These are phyloP conservation scores for Sebastes nivosus DNA, from an alignment of 2,797 vertebrate species.

Conservation along the genomic window DNA sequence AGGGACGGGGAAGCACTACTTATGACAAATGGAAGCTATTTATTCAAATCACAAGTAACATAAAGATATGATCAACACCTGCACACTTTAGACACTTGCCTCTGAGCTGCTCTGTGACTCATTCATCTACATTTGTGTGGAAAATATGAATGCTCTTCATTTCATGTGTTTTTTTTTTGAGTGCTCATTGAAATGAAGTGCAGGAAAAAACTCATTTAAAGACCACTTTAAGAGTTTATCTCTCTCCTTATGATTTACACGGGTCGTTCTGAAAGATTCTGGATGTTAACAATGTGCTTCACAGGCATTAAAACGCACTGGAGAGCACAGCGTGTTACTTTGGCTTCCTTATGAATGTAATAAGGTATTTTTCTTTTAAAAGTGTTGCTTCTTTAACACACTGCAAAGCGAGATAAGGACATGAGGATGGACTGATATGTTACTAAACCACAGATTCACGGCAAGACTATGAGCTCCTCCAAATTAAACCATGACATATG, in stretches of 20 bases:
- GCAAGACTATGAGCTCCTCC: background rate
- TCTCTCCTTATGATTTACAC: background rate
- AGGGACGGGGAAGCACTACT: background rate
- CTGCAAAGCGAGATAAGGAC: background rate
- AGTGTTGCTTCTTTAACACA: background rate
- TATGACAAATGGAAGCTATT: conserved; percentile 19
- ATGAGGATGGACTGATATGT: background rate
- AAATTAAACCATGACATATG: background rate
- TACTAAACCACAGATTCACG: background rate
- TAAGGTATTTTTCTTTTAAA: background rate
- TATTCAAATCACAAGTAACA: conserved; percentile 24
- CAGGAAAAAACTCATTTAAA: background rate
- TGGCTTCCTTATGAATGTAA: background rate
- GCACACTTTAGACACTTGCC: background rate
- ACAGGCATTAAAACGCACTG: background rate
- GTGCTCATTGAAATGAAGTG: background rate
- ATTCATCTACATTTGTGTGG: background rate
- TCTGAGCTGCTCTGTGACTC: background rate
- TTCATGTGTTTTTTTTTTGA: background rate
- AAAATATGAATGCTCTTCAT: background rate
- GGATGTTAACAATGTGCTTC: background rate
- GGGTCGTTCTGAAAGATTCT: background rate
- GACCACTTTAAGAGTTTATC: background rate
- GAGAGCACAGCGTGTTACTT: background rate
- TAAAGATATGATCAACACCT: background rate